phyloP scores from a whole-genome alignment of 37 sponge, comb jelly and placozoan genomes.

The Eunapius fragilis region DNA sequence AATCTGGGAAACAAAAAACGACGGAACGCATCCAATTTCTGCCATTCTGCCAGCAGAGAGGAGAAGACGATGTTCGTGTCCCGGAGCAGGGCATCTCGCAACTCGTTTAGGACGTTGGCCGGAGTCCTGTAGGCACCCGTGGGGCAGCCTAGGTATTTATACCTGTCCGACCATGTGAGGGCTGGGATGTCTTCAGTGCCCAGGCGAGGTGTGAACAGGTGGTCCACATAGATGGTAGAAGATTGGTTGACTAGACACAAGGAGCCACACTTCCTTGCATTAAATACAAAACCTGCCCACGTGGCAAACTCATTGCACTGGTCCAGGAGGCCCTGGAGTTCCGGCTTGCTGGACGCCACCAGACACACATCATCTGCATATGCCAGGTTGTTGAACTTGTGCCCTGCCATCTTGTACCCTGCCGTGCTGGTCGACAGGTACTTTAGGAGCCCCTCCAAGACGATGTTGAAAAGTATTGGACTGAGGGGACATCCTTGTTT shows the following conservation, averaged over 20 bases:
- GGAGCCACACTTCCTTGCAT: not conserved
- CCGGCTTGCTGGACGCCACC: not conserved
- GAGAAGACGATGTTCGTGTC: too few species aligned
- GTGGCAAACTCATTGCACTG: not conserved
- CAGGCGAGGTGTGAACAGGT: not conserved
- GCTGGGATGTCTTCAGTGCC: not conserved
- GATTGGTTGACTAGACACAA: not conserved
- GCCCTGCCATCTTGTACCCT: not conserved
- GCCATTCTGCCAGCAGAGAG: conserved; percentile 36
- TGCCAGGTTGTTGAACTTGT: not conserved
- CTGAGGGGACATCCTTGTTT: too few species aligned
- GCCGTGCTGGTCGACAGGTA: not conserved
- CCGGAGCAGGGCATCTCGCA: too few species aligned
- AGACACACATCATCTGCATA: not conserved
- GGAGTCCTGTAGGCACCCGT: too few species aligned
- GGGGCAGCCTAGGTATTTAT: too few species aligned
- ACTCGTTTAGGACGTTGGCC: too few species aligned
- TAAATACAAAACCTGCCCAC: not conserved
- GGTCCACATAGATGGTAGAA: not conserved
- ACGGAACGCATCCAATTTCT: conserved; percentile 55
- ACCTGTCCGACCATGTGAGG: not conserved
- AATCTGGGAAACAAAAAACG: conserved; percentile 26
- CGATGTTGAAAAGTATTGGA: too few species aligned
- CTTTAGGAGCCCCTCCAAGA: too few species aligned
- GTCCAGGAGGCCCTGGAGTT: not conserved